Evolutionary conservation across 1,140 invertebrate species (phyloP).

Genomic region (Drosophila biarmipes): DNA sequence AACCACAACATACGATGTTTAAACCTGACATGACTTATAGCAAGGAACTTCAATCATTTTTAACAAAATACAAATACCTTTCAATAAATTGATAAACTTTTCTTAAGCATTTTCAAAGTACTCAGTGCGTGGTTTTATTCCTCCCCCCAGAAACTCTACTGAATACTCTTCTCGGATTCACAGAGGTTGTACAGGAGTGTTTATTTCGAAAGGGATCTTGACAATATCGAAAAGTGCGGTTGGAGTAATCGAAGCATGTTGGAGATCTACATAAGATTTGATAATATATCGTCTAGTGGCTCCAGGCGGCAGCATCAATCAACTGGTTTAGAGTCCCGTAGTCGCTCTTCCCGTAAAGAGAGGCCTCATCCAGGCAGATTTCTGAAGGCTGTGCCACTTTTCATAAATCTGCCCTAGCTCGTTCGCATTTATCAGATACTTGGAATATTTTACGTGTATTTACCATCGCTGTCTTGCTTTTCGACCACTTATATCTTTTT

Average conservation of each 20-base stretch:
- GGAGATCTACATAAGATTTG: slow-evolving; percentile 31
- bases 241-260: slow-evolving; percentile 48
- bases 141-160: too few species aligned
- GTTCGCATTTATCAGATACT: slow-evolving; percentile 48
- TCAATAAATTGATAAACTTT: slow-evolving; percentile 63
- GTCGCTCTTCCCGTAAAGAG: slow-evolving; percentile 57
- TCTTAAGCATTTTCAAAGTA: slow-evolving; percentile 61
- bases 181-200: slow-evolving; percentile 25
- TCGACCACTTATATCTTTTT: slow-evolving; percentile 61
- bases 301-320: slow-evolving; percentile 69
- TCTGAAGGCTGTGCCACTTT: slow-evolving; percentile 39
- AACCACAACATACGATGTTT: slow-evolving; percentile 49
- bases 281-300: slow-evolving; percentile 62
- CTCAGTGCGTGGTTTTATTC: neutral
- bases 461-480: slow-evolving; percentile 67
- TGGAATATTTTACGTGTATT: slow-evolving; percentile 81
- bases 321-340: slow-evolving; percentile 51
- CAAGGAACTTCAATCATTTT: slow-evolving; percentile 77
- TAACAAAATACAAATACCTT: slow-evolving; percentile 55
- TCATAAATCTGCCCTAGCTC: slow-evolving; percentile 59
- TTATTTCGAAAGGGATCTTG: slow-evolving; percentile 38
- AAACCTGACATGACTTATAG: slow-evolving; percentile 48
- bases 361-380: slow-evolving; percentile 68
- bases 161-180: neutral
- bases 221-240: slow-evolving; percentile 28